A percentile compares a stretch with the other conserved stretches of the same genome.
Conservation (phyloP, 2,113 vertebrate species). For the Athene noctua region DNA sequence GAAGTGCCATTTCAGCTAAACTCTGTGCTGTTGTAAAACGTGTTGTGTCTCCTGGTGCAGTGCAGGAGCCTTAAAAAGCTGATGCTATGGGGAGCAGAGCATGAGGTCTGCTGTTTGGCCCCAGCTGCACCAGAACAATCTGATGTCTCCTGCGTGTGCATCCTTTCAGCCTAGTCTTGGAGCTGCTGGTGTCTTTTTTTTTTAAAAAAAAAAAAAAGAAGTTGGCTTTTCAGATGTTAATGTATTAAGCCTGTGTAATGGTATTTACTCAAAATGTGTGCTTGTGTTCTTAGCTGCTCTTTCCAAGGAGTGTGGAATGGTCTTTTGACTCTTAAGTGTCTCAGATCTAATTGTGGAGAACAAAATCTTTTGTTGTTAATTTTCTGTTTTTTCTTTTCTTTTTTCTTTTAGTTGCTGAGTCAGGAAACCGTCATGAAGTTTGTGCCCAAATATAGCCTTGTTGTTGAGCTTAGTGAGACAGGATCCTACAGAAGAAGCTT, state of each 20-base stretch:
- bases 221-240: neutral
- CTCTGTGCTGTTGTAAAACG: neutral
- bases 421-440: constrained; percentile 86
- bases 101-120: neutral
- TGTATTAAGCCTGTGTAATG: neutral
- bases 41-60: neutral
- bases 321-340: neutral
- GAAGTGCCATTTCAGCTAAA: neutral
- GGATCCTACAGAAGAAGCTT: constrained; percentile 89
- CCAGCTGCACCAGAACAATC: neutral
- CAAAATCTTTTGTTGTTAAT: neutral
- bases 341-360: neutral
- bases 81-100: neutral
- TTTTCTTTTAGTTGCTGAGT: constrained; percentile 83
- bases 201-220: neutral
- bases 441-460: constrained; percentile 88
- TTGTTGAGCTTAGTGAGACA: constrained; percentile 88
- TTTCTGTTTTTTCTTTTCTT: neutral
- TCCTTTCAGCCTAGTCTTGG: neutral
- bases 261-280: neutral
- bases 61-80: neutral
- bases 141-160: neutral
- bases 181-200: neutral
- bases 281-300: neutral
- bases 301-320: neutral